Evolutionary conservation across 2,888 invertebrate genomes (phyloP).

Genomic region (Euspilapteryx auroguttella): DNA sequence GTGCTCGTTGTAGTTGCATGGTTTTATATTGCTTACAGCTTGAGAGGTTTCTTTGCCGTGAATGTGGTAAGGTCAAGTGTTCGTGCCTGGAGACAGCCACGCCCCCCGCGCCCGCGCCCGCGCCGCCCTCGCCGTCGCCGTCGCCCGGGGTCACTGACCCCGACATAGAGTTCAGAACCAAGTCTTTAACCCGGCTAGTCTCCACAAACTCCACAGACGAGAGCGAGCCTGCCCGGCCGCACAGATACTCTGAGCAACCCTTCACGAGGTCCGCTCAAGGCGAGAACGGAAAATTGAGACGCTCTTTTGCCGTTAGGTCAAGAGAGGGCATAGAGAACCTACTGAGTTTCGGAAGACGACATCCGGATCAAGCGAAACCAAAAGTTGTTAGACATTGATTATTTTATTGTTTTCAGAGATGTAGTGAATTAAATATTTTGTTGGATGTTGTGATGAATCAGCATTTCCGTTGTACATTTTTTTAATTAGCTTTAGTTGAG

Average conservation of each 20-base stretch:
- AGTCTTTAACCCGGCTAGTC: neutral
- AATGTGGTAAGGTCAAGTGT: slow-evolving; percentile 70
- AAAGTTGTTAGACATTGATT: slow-evolving; percentile 22
- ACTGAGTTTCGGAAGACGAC: slow-evolving; percentile 33
- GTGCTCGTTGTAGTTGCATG: slow-evolving; percentile 49
- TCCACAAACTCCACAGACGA: neutral
- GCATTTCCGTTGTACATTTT: no score
- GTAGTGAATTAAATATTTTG: no score
- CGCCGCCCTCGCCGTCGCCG: slow-evolving; percentile 14
- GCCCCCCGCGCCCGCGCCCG: slow-evolving; percentile 12
- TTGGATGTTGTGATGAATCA: no score
- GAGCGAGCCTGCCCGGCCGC: slow-evolving; percentile 7
- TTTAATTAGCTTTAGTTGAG: no score
- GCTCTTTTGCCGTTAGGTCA: slow-evolving; percentile 46
- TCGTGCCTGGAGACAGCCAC: slow-evolving; percentile 40
- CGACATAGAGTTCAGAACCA: slow-evolving; percentile 1
- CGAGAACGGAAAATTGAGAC: slow-evolving; percentile 37
- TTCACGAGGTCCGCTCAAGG: slow-evolving; percentile 27
- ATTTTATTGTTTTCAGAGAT: slow-evolving; percentile 5
- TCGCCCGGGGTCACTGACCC: neutral
- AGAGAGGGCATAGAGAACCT: slow-evolving; percentile 47
- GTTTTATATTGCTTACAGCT: slow-evolving; percentile 68
- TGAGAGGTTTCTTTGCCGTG: slow-evolving; percentile 73
- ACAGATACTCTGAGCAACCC: slow-evolving; percentile 28
- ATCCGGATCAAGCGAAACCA: slow-evolving; percentile 23